Conservation (phyloP, 2,888 invertebrate species). For the Leucophenga maculata region DNA sequence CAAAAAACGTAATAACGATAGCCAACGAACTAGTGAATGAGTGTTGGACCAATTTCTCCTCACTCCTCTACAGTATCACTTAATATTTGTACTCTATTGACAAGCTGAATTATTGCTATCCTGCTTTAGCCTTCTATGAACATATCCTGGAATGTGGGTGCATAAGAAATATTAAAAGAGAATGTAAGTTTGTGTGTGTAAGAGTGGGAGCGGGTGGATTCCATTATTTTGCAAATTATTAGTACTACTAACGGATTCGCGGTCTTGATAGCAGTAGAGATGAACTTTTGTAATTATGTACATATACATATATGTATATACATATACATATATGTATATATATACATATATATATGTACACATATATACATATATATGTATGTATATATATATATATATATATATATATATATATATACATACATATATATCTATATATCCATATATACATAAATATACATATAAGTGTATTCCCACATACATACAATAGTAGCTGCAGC, state of each 20-base stretch:
- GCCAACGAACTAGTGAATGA: no score
- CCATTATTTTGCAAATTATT: slow-evolving; percentile 68
- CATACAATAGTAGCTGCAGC: not conserved
- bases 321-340: no score
- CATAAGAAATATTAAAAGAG: not conserved
- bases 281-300: no score
- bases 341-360: no score
- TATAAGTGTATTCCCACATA: slow-evolving; percentile 28
- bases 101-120: slow-evolving; percentile 8
- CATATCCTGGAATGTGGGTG: not conserved
- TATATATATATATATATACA: no score
- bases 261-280: slow-evolving; percentile 47
- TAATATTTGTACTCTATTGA: slow-evolving; percentile 31
- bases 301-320: no score
- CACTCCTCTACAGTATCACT: slow-evolving; percentile 3
- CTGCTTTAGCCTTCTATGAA: not conserved
- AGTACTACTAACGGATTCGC: slow-evolving; percentile 67
- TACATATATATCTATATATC: no score
- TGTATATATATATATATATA: no score
- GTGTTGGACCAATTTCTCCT: no score
- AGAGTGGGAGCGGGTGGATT: slow-evolving; percentile 29
- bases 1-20: not conserved
- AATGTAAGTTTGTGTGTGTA: not conserved
- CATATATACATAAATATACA: no score
- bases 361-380: no score